Percentiles rank a stretch among this genome's conserved stretches.
Evolutionary conservation across 2,113 vertebrate genomes (phyloP).

Genomic region (Numida meleagris): DNA sequence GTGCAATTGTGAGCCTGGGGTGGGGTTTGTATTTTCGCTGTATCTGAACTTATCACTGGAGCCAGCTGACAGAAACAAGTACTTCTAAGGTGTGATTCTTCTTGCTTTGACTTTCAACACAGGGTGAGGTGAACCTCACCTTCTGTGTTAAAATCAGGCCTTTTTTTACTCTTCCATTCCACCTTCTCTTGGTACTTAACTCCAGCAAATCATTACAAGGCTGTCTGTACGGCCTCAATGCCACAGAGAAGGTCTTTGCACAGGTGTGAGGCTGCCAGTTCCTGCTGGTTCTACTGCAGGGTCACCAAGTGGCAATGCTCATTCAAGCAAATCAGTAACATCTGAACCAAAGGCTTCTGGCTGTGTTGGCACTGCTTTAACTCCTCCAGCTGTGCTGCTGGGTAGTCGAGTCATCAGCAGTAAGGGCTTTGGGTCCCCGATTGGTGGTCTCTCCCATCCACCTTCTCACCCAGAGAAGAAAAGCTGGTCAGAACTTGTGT

Average conservation of each 20-base stretch:
- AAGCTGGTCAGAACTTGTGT: background rate
- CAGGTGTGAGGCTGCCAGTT: background rate
- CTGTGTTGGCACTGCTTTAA: background rate
- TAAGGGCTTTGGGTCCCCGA: background rate
- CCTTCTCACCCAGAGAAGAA: background rate
- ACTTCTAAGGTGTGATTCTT: background rate
- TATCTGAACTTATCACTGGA: background rate
- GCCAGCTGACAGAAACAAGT: background rate
- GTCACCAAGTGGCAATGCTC: background rate
- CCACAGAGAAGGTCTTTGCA: background rate
- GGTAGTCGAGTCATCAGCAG: background rate
- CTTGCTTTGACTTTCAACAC: background rate
- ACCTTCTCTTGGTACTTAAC: background rate
- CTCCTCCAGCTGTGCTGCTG: background rate
- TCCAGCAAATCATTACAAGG: background rate
- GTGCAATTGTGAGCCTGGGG: background rate
- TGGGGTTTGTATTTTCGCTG: background rate
- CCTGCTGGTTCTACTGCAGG: background rate
- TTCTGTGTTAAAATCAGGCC: background rate
- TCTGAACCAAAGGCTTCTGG: background rate
- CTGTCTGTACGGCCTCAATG: background rate
- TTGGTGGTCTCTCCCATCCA: background rate
- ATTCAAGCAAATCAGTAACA: background rate
- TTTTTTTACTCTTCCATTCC: background rate
- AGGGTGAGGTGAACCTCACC: background rate